A percentile compares a stretch with the other conserved stretches of the same genome.
Evolutionary conservation across 2,888 invertebrate genomes (phyloP).

Genomic region (Auanema sp.): DNA sequence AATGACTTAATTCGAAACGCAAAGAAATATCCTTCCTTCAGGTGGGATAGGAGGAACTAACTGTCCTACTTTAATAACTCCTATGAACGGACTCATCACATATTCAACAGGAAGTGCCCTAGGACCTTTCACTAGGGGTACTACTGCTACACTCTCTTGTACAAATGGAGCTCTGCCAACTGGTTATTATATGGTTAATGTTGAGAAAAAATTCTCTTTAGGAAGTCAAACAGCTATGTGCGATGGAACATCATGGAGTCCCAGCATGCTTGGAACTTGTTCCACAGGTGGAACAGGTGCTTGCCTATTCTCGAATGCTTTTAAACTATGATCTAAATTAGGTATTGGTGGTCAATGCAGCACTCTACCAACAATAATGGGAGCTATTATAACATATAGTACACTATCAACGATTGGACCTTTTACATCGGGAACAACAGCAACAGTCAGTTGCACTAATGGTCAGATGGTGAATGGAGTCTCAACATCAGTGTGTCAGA

Average conservation of each 20-base stretch:
- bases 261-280: conserved; percentile 33
- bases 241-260: conserved; percentile 28
- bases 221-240: conserved; percentile 25
- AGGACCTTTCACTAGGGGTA: conserved; percentile 9
- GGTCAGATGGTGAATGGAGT: conserved; percentile 14
- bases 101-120: conserved; percentile 11
- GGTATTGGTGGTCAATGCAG: background rate
- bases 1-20: too few species aligned
- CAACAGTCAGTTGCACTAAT: conserved; percentile 19
- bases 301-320: background rate
- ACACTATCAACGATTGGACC: background rate
- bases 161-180: conserved; percentile 31
- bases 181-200: conserved; percentile 15
- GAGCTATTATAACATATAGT: background rate
- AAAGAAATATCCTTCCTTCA: background rate
- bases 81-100: conserved; percentile 15
- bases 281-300: conserved; percentile 1
- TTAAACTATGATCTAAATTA: too few species aligned
- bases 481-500: conserved; percentile 20
- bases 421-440: conserved; percentile 19
- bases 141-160: conserved; percentile 38
- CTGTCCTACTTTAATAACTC: conserved; percentile 10
- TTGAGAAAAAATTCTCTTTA: background rate
- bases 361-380: background rate
- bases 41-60: conserved; percentile 11